Base-by-base conservation (phyloP, 1,140 invertebrate genomes). In the Globodera ellingtonae region DNA sequence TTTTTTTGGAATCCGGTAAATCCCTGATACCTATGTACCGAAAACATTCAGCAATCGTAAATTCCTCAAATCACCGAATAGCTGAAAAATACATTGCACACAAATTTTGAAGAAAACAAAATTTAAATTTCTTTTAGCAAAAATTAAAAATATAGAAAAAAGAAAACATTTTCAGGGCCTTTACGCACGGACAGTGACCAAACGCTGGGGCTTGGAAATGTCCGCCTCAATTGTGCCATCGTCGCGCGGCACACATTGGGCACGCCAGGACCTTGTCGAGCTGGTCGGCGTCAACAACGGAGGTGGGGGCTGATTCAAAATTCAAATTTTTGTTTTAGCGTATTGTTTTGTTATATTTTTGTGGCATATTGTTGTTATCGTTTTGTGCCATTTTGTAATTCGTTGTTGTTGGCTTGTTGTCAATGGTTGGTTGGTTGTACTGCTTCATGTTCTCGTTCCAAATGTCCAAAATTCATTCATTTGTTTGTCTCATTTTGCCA, bases 121-220 rank as follows among this genome's bases (percentile, higher is more conserved):
- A 24, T 35, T 35, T 35, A 35, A 35, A 2, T 35, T 35, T n/a
- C 35, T 35, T 35, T 35, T 35, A 35, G 1, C 35, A 35, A 35
- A 35, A 35, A 35, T 35, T 3, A 35, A 35, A 35, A 35, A 2
- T 35, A 35, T 35, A 2, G 1, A 3, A 3, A 35, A 35, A 35
- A 35, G 24, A 24, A 24, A 35, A 35, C 18, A 18, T 6, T 76
- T 85, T 56, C 15, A 85, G 84, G 84, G 84, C 15, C 79, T 85
- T 62, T 85, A 85, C 74, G 59, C 84, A 6, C 75, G 86, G 46
- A 72, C 82, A 3, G 78, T 86, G 74, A 77, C 86, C 59, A 86
- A 85, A 65, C 76, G 78, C 62, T 87, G 85, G 85, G 67, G 80
- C 66, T 72, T 87, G 82, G 72, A 83, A 13, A 77, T 87, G 15